Evolutionary conservation across 2,888 invertebrate genomes (phyloP), one percentile per base, ranked within the genome.

Genomic region (Heliconius cydno): DNA sequence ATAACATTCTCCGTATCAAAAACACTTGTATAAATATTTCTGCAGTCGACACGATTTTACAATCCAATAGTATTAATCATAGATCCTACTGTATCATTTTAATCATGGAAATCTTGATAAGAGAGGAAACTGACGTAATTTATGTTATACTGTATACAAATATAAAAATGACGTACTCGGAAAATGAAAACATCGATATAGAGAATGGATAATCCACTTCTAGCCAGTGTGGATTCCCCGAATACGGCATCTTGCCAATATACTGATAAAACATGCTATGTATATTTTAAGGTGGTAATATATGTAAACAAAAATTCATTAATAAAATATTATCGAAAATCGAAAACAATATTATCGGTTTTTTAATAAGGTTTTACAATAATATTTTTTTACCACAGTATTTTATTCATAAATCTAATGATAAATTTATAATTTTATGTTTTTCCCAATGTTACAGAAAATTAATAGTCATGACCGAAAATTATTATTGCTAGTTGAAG

Each of bases 161-260:
- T 72, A 34, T 72, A 57, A 22, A 12, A 34, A n/a, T 73, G 34
- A 73, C 34, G 38, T 30, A 13, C 22, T 60, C 57, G n/a, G 57
- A 34, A 60, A 73, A 60, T 38, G 13, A 15, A 60, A 60, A 60
- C 57, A 34, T 72, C 22, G 57, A 72, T 60, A 30, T 60, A 22
- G 22, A 73, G 34, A 60, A n/a, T 85, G 87, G 84, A 85, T 86
- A 87, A 86, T 87, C 87, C 85, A 86, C 86, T 52, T 84, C 34
- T 38, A 38, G 34, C 12, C 85, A 82, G 81, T 84, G 86, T 87
- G 87, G 87, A 88, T 87, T 88, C 88, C 88, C 90, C 87, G 84
- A 83, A 87, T 86, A 81, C 66, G 83, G 83, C 82, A 82, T 81
- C 79, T 82, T 80, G 84, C 77, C 82, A 84, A 80, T 30, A 15